Conservation (phyloP, 30 jellyfish, hydroid and myxozoan genomes). For the Chrysaora quinquecirrha region DNA sequence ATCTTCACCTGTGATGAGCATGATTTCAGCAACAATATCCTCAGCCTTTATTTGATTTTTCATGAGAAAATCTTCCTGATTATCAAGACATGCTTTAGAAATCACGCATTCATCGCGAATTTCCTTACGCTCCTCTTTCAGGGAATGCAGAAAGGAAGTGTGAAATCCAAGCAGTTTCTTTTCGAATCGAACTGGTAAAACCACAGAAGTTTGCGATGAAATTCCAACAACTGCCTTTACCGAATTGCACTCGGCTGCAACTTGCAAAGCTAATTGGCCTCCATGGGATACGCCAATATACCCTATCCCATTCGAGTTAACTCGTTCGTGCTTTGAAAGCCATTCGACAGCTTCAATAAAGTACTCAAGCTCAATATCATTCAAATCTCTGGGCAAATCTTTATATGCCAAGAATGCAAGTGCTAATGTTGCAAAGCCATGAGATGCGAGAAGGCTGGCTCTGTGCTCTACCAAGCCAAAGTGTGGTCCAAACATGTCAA, state of each 20-base stretch:
- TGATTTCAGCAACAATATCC: background rate
- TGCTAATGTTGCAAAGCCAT: too few species aligned
- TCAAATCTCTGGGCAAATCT: constrained; percentile 7
- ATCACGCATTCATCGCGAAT: background rate
- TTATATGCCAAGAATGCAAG: constrained; percentile 15
- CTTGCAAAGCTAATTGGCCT: constrained; percentile 18
- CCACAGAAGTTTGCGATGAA: too few species aligned
- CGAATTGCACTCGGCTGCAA: background rate
- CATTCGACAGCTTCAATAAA: too few species aligned
- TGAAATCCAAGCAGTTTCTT: too few species aligned
- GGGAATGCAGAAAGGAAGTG: too few species aligned
- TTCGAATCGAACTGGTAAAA: too few species aligned
- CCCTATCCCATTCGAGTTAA: constrained; percentile 51
- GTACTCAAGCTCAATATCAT: constrained; percentile 50
- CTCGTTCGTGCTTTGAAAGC: constrained; percentile 41
- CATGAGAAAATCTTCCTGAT: background rate
- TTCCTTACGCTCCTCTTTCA: too few species aligned
- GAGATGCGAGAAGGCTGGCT: constrained; percentile 79
- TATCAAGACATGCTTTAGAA: background rate
- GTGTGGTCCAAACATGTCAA: constrained; percentile 7
- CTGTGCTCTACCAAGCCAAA: constrained; percentile 31
- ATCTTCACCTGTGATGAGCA: constrained; percentile 2
- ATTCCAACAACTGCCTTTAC: constrained; percentile 14
- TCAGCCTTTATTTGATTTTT: background rate
- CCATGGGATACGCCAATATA: constrained; percentile 56